These are phyloP conservation scores for Ceratosolen fusciceps DNA, from an alignment of 1,140 invertebrate genomes.

Conservation along the genomic window DNA sequence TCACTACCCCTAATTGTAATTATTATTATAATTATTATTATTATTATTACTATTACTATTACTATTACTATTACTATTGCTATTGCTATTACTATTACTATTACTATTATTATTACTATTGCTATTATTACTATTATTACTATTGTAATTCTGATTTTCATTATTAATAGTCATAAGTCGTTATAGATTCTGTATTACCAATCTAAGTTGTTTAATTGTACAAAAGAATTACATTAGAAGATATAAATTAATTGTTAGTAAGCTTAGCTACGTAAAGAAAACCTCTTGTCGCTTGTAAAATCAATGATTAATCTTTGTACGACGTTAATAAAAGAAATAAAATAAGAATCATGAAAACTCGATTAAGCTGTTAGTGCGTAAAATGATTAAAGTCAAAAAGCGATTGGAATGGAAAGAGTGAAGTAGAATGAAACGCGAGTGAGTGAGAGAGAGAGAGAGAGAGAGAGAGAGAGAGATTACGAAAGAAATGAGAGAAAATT, in stretches of 20 bases:
- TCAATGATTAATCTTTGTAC: conserved; percentile 45
- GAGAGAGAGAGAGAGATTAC: not conserved
- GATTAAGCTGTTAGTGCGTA: conserved; percentile 44
- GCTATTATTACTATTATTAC: conserved; percentile 54
- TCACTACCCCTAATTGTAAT: too few species aligned
- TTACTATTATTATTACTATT: conserved; percentile 55
- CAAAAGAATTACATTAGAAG: conserved; percentile 53
- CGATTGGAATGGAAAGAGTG: not conserved
- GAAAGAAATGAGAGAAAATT: conserved; percentile 23
- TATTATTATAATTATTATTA: conserved; percentile 54
- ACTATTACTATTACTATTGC: conserved; percentile 55
- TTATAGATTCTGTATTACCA: conserved; percentile 57
- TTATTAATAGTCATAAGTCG: conserved; percentile 54
- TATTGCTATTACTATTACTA: conserved; percentile 54
- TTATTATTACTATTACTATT: conserved; percentile 55
- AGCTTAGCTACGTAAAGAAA: conserved; percentile 47
- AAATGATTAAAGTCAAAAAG: conserved; percentile 28
- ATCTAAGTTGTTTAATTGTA: conserved; percentile 55
- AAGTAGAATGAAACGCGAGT: not conserved
- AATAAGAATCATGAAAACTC: conserved; percentile 37
- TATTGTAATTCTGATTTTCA: conserved; percentile 55
- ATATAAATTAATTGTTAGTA: conserved; percentile 48
- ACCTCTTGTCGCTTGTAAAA: conserved; percentile 45
- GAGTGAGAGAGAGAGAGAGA: conserved; percentile 1
- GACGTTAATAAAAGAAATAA: conserved; percentile 38